Evolutionary conservation across 2,797 vertebrate genomes (phyloP), one percentile per base, ranked within the genome.

Genomic region (Mormyrus hasselquistii): DNA sequence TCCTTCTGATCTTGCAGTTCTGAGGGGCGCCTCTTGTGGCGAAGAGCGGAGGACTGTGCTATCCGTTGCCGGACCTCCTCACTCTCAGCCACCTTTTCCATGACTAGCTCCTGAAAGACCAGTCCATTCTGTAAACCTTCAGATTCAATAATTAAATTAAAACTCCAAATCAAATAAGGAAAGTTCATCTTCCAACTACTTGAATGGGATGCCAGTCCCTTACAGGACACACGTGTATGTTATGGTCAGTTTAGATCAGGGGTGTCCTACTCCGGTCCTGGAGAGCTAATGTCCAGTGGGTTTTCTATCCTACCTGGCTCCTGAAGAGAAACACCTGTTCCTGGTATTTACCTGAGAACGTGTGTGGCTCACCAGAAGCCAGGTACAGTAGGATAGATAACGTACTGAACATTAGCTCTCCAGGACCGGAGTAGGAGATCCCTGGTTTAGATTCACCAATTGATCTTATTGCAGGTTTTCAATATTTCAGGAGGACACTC

Each of bases 1-100:
- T 52, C 49, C 2, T 89, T n/a, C 12, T 93, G 89, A 87, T 6
- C 83, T 34, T 62, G 88, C 0, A 47, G 87, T 4, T 92, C 89
- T 0, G 90, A 94, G 38, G 96, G 95, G 47, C 97, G 95, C 82
- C 96, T 96, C 69, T 94, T 96, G 87, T 95, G 92, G 14, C 97
- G 95, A 6, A 88, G 89, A 2, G 94, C 94, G 0, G 94, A 95
- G 0, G 96, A 96, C 93, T 96, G 94, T 0, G 94, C 94, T 91
- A 98, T 97, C 92, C 96, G 96, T 47, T 91, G 93, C 12, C 95
- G 95, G 47, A 98, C 95, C 0, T 91, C 92, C 4, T 93, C 92
- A 16, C 97, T 97, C 90, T 98, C 97, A 0, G 88, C 76, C 73
- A 98, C 96, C 91, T 97, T 98, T 90, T 97, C 96, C 86, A 95